Evolutionary conservation across 1,140 invertebrate genomes (phyloP), one percentile per base, ranked within the genome.

Genomic region (Teleopsis dalmanni): DNA sequence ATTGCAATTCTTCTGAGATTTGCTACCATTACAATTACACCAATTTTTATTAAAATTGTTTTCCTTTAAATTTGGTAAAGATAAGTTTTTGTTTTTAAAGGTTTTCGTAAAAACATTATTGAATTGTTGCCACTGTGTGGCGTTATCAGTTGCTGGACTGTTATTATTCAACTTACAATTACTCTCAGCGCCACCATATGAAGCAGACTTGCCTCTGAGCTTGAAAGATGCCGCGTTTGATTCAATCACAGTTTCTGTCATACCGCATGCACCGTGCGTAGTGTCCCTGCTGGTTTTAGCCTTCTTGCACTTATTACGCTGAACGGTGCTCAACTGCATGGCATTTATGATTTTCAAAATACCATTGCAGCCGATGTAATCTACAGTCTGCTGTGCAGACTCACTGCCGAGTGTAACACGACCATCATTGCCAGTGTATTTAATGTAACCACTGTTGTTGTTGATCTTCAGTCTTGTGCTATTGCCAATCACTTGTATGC

Each of bases 351-450:
- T 55, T 49, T 68, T 68, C 5, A 68, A 44, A 31, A 62, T 27
- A 2, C 65, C 65, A 51, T 68, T 68, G 48, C 60, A 65, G 21
- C 65, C 65, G 10, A 56, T 64, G 22, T 68, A 68, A 47, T 68
- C 62, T 16, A 68, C 60, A 6, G 21, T 34, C 50, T 60, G 61
- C 38, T 64, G 53, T 16, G 43, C 35, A 3, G 65, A 68, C 4
- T 56, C 52, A 25, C 55, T 64, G 31, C 65, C 65, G 50, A 68
- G 25, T 31, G 62, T 62, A 34, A 68, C 64, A n/a, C 61, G 51
- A 4, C 65, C 65, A 52, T 65, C 59, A 27, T 68, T 68, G 4
- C 65, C 65, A 10, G 59, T 68, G 33, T 68, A 68, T 38, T 57
- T 56, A 4, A 68, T 51, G 4, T 43, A 5, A 2, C 62, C 65